A percentile compares a stretch with the other conserved stretches of the same genome.
phyloP scores from a whole-genome alignment of 2,888 invertebrate species.

The Platerodrilus igneus region DNA sequence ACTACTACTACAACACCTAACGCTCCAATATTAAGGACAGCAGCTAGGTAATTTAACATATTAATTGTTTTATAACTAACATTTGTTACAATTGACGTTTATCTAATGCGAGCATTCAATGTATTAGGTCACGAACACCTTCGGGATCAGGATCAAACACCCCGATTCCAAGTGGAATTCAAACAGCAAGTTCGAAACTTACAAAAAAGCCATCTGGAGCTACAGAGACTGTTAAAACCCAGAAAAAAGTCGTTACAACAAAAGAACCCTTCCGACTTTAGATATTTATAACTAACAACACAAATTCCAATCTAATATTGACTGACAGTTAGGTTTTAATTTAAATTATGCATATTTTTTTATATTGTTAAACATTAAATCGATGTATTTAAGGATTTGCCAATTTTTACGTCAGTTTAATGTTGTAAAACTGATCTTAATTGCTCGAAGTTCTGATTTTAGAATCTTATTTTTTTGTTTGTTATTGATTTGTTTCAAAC shows the following conservation, averaged over 20 bases:
- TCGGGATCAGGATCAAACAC: constrained; percentile 74
- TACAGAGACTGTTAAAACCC: constrained; percentile 59
- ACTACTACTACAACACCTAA: constrained; percentile 47
- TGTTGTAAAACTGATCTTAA: constrained; percentile 14
- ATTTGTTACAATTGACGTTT: constrained; percentile 9
- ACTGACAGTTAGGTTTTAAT: constrained; percentile 38
- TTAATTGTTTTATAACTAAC: constrained; percentile 26
- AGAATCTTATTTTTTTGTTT: constrained; percentile 16
- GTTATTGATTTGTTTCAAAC: constrained; percentile 16
- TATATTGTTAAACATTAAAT: constrained; percentile 29
- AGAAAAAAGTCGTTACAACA: constrained; percentile 43
- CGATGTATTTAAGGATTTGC: constrained; percentile 31
- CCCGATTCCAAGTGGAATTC: constrained; percentile 61
- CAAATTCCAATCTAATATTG: constrained; percentile 29
- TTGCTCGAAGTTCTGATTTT: constrained; percentile 20
- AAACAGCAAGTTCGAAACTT: constrained; percentile 60
- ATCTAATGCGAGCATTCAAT: constrained; percentile 1
- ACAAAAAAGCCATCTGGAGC: constrained; percentile 65
- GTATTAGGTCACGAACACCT: constrained; percentile 62
- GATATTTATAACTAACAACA: constrained; percentile 34
- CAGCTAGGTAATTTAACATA: constrained; percentile 45
- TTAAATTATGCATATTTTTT: constrained; percentile 44
- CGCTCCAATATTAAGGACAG: constrained; percentile 47
- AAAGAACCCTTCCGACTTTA: constrained; percentile 74
- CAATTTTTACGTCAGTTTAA: constrained; percentile 34